These are phyloP conservation scores for Lumbricus terrestris DNA, from an alignment of 2,888 invertebrate genomes.

Conservation along the genomic window DNA sequence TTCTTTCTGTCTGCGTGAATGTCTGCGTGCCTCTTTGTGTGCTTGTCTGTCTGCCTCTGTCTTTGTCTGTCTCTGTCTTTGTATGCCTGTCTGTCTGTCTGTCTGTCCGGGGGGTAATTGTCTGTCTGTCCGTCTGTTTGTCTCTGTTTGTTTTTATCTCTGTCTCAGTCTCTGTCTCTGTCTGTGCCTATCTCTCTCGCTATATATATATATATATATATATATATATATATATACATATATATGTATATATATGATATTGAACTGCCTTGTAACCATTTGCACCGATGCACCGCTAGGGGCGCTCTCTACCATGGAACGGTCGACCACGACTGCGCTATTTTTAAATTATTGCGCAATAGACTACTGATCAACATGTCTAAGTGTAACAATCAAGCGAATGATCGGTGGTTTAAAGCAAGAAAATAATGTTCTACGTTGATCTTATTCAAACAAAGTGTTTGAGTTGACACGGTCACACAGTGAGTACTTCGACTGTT, in stretches of 20 bases:
- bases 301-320: background rate
- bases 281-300: background rate
- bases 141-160: background rate
- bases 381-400: background rate
- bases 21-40: background rate
- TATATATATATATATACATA: background rate
- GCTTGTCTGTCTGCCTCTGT: background rate
- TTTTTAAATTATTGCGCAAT: background rate
- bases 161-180: background rate
- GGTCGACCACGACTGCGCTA: background rate
- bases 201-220: background rate
- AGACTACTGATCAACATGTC: too few species aligned
- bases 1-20: background rate
- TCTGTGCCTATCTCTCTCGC: too few species aligned
- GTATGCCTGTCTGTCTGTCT: background rate
- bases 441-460: too few species aligned
- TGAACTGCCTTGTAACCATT: too few species aligned
- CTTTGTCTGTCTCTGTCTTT: background rate
- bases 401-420: background rate
- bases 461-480: background rate
- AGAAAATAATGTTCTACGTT: too few species aligned
- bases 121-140: background rate
- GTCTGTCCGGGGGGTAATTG: background rate
- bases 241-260: too few species aligned
- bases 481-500: background rate